Evolutionary conservation across 2,113 vertebrate genomes (phyloP).

Genomic region (Ramphastos sulfuratus): DNA sequence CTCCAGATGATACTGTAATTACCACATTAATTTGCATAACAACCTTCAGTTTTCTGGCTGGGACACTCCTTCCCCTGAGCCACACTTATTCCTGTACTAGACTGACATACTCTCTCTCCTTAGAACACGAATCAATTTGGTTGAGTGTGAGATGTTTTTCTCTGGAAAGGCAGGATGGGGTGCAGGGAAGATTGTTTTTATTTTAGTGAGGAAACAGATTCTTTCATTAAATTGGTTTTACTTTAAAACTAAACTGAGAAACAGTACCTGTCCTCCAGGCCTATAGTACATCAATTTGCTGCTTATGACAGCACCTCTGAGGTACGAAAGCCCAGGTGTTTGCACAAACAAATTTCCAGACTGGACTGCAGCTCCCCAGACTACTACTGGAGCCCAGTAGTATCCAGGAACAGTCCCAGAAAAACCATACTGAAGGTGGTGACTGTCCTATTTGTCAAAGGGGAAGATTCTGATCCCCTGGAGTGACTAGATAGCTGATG

Average conservation of each 20-base stretch:
- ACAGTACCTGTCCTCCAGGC: background rate
- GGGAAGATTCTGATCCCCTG: background rate
- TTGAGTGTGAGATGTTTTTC: background rate
- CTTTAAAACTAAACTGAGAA: background rate
- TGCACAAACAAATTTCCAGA: background rate
- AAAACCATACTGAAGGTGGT: background rate
- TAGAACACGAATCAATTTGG: background rate
- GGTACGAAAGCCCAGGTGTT: background rate
- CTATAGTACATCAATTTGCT: background rate
- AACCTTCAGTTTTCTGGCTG: conserved; percentile 58
- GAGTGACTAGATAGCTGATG: background rate
- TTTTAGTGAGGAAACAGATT: background rate
- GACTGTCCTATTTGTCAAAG: background rate
- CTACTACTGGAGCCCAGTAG: background rate
- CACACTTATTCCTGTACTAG: conserved; percentile 19
- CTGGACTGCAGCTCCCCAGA: background rate
- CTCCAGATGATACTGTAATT: conserved; percentile 67
- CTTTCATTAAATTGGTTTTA: background rate
- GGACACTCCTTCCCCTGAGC: conserved; percentile 36
- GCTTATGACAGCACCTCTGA: background rate
- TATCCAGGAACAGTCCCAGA: background rate
- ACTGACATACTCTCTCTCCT: background rate
- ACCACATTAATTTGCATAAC: conserved; percentile 68
- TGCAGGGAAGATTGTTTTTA: background rate
- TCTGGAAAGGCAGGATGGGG: fast-evolving